phyloP scores from a whole-genome alignment of 2,888 invertebrate genomes.

The Hipparchia semele region DNA sequence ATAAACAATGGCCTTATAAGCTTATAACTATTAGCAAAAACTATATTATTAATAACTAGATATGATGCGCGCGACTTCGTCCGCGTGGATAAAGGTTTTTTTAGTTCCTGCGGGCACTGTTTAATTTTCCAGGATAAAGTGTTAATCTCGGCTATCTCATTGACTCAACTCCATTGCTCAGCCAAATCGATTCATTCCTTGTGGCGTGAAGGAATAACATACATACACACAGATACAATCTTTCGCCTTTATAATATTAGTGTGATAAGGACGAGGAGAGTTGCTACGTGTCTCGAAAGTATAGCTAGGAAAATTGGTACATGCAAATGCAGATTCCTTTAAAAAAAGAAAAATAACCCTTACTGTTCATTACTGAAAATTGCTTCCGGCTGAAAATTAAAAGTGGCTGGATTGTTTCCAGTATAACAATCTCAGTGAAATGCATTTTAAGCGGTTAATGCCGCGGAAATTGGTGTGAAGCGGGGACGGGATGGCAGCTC shows the following conservation, averaged over 20 bases:
- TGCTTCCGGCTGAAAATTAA: slow-evolving; percentile 54
- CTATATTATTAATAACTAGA: too few relatives aligned
- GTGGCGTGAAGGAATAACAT: too few relatives aligned
- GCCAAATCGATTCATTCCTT: too few relatives aligned
- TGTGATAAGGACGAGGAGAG: not conserved
- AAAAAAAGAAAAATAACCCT: slow-evolving; percentile 25
- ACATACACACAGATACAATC: too few relatives aligned
- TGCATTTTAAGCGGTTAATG: slow-evolving; percentile 75
- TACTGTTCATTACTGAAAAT: slow-evolving; percentile 44
- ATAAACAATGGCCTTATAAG: not conserved
- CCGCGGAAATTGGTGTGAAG: slow-evolving; percentile 71
- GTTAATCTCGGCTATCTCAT: too few relatives aligned
- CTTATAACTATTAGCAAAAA: not conserved
- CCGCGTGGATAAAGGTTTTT: too few relatives aligned
- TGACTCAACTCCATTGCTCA: too few relatives aligned
- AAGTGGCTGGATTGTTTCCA: slow-evolving; percentile 60
- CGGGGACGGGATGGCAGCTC: slow-evolving; percentile 61
- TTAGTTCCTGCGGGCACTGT: too few relatives aligned
- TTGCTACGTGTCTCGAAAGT: not conserved
- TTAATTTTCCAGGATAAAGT: too few relatives aligned
- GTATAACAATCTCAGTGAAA: slow-evolving; percentile 71
- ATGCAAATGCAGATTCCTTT: slow-evolving; percentile 15
- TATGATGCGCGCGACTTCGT: too few relatives aligned
- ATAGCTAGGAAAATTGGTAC: slow-evolving; percentile 9
- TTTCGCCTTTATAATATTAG: too few relatives aligned